phyloP scores from a whole-genome alignment of 2,797 vertebrate species.

The Cebuella pygmaea region DNA sequence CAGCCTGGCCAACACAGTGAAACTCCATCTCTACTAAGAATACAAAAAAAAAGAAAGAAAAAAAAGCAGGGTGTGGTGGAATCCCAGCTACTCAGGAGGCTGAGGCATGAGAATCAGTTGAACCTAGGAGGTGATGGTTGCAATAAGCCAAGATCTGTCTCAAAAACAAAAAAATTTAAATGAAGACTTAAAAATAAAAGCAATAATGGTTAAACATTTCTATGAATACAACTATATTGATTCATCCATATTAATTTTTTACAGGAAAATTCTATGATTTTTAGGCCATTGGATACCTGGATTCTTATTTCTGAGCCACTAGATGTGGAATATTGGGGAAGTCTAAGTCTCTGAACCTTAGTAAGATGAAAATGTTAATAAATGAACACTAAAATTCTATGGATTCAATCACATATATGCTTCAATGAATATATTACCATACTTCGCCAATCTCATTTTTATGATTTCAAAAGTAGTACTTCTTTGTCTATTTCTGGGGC shows the following conservation, averaged over 20 bases:
- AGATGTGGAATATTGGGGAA: not conserved
- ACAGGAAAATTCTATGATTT: not conserved
- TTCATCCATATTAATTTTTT: not conserved
- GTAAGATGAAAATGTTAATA: conserved; percentile 2
- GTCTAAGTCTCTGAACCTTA: not conserved
- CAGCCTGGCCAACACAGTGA: not conserved
- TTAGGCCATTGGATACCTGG: not conserved
- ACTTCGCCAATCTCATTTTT: not conserved
- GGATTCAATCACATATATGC: not conserved
- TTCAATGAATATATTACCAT: not conserved
- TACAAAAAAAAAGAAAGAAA: not conserved
- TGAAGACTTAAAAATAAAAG: not conserved
- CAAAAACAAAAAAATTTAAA: not conserved
- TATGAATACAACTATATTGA: not conserved
- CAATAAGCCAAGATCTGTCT: not conserved
- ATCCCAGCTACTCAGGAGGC: not conserved
- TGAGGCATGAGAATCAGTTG: not conserved
- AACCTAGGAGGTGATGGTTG: not conserved
- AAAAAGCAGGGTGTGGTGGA: not conserved
- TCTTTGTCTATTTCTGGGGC: not conserved
- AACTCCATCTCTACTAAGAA: not conserved
- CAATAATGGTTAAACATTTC: not conserved
- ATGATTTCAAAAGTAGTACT: not conserved
- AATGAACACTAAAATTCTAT: not conserved
- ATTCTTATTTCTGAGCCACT: not conserved